A percentile compares a stretch with the other conserved stretches of the same genome.
Conservation (phyloP, 2,888 invertebrate genomes). For the Drosophila helvetica region DNA sequence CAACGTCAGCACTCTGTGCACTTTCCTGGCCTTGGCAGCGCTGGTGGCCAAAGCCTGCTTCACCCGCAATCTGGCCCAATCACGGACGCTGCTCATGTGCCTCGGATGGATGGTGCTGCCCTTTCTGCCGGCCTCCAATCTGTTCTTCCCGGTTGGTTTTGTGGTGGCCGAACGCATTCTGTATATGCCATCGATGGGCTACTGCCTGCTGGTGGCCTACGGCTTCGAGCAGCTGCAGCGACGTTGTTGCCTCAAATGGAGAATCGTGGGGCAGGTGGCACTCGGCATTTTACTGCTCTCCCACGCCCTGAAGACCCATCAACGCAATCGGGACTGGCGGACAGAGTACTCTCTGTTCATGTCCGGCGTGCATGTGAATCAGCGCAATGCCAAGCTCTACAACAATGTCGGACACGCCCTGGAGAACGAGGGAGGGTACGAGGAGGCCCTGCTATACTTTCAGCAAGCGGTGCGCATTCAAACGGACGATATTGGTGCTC, state of each 20-base stretch:
- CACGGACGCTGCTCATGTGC: slow-evolving; percentile 89
- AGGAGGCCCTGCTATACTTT: slow-evolving; percentile 95
- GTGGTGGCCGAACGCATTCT: slow-evolving; percentile 97
- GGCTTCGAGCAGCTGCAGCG: slow-evolving; percentile 89
- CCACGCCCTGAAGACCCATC: slow-evolving; percentile 93
- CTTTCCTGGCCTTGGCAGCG: slow-evolving; percentile 86
- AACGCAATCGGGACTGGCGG: slow-evolving; percentile 96
- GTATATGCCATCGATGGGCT: slow-evolving; percentile 99
- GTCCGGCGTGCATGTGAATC: slow-evolving; percentile 92
- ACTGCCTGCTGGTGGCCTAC: slow-evolving; percentile 95
- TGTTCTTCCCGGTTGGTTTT: slow-evolving; percentile 99
- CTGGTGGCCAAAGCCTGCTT: slow-evolving; percentile 84
- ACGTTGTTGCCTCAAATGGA: slow-evolving; percentile 15
- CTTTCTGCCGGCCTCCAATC: slow-evolving; percentile 97
- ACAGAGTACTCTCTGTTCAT: slow-evolving; percentile 97
- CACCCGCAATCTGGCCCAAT: slow-evolving; percentile 87
- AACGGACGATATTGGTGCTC: slow-evolving; percentile 97
- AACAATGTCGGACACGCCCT: slow-evolving; percentile 98
- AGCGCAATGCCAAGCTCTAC: slow-evolving; percentile 96
- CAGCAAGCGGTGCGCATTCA: slow-evolving; percentile 96
- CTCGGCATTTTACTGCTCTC: slow-evolving; percentile 89
- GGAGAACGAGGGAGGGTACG: slow-evolving; percentile 88
- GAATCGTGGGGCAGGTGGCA: slow-evolving; percentile 47
- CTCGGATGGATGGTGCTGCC: slow-evolving; percentile 94
- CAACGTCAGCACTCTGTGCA: slow-evolving; percentile 90